These are phyloP conservation scores for Mesochorus sp. DNA, from an alignment of 2,888 invertebrate species.

Conservation along the genomic window DNA sequence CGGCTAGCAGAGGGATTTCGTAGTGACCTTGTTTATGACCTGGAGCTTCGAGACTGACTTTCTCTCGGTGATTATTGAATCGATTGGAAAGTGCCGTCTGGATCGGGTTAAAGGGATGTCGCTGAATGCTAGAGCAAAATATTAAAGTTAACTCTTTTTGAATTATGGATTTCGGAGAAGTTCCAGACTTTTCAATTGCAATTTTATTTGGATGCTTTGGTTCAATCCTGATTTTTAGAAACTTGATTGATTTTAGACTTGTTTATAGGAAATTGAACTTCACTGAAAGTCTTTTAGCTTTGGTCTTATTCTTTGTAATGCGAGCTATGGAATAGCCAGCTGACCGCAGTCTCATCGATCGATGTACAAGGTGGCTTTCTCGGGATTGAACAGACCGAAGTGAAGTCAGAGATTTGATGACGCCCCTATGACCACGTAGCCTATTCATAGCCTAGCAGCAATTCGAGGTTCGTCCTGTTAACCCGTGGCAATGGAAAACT, in stretches of 20 bases:
- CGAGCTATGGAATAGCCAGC: too few species aligned
- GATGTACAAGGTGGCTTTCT: too few species aligned
- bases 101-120: neutral
- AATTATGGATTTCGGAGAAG: too few species aligned
- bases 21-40: slow-evolving; percentile 46
- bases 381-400: too few species aligned
- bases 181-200: too few species aligned
- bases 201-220: too few species aligned
- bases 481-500: slow-evolving; percentile 24
- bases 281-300: too few species aligned
- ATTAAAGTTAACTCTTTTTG: too few species aligned
- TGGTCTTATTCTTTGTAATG: too few species aligned
- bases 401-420: slow-evolving; percentile 62
- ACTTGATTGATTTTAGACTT: neutral
- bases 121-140: too few species aligned
- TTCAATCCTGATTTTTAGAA: too few species aligned
- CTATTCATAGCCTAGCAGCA: slow-evolving; percentile 49
- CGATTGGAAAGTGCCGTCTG: slow-evolving; percentile 1
- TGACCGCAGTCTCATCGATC: too few species aligned
- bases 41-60: slow-evolving; percentile 1
- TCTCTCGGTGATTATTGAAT: slow-evolving; percentile 24
- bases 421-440: slow-evolving; percentile 51
- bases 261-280: neutral
- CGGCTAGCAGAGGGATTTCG: slow-evolving; percentile 14
- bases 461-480: slow-evolving; percentile 56